Conservation (phyloP, 2,888 invertebrate species). For the Carterocephalus palaemon region DNA sequence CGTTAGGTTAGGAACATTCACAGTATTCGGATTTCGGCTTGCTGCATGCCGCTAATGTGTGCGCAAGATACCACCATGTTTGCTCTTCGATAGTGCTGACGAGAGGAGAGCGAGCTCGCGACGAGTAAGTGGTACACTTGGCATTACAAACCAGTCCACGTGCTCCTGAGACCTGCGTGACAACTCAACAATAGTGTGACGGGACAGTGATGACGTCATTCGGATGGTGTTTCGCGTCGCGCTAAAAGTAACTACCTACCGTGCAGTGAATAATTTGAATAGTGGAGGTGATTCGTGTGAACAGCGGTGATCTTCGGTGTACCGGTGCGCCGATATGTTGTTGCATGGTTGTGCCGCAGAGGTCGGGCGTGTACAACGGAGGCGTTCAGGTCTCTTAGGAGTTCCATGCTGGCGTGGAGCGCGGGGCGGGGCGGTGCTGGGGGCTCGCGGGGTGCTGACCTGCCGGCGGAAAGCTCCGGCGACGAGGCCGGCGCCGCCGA, state of each 20-base stretch:
- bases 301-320: slow-evolving; percentile 45
- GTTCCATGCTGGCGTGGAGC: slow-evolving; percentile 72
- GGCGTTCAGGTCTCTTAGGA: slow-evolving; percentile 73
- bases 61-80: slow-evolving; percentile 61
- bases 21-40: slow-evolving; percentile 35
- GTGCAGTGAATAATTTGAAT: slow-evolving; percentile 37
- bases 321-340: slow-evolving; percentile 71
- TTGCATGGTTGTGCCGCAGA: slow-evolving; percentile 60
- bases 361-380: slow-evolving; percentile 74
- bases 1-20: slow-evolving; percentile 45
- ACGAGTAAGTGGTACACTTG: slow-evolving; percentile 35
- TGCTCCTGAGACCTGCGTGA: slow-evolving; percentile 34
- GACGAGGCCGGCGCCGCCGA: slow-evolving; percentile 53
- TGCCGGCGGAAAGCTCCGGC: slow-evolving; percentile 36
- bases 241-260: slow-evolving; percentile 40
- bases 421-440: slow-evolving; percentile 51
- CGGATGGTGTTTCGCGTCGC: slow-evolving; percentile 30
- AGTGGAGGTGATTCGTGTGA: slow-evolving; percentile 47
- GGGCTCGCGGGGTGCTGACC: slow-evolving; percentile 43
- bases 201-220: slow-evolving; percentile 37
- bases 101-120: slow-evolving; percentile 49
- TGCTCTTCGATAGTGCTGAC: slow-evolving; percentile 59
- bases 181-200: slow-evolving; percentile 24
- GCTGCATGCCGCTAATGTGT: slow-evolving; percentile 43
- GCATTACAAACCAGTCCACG: slow-evolving; percentile 47